Evolutionary conservation across 2,888 invertebrate species (phyloP), one percentile per base, ranked within the genome.

Genomic region (Sthenelais limicola): DNA sequence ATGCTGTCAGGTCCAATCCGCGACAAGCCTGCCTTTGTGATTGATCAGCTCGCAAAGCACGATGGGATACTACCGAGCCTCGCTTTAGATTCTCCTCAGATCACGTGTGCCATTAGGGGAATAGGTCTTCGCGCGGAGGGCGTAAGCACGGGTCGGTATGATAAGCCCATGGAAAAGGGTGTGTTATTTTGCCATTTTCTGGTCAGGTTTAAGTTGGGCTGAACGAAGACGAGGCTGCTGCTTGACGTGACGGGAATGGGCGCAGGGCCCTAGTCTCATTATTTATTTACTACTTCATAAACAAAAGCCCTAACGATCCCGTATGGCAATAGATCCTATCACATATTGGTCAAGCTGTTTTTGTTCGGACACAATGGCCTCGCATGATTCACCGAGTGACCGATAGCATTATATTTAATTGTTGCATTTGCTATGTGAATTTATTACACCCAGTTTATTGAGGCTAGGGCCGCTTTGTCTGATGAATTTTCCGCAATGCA

Each of bases 171-270:
- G 62, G 62, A 21, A 28, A 15, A 12, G 21, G 38, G 38, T 62
- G 38, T 38, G 35, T 62, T 62, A 62, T 62, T 62, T 62, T 24
- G 62, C 62, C 62, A 62, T 62, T 62, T 62, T 62, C 62, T 62
- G 38, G 38, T 62, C 24, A 43, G 38, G n/a, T 18, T 35, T 15
- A 21, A 3, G 56, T 18, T 33, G 30, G 3, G 30, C 56, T 3
- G 32, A 33, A 56, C 33, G 24, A 43, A 21, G 35, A 9, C 38
- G 62, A 38, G 38, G 56, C 24, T 52, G 52, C 28, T 15, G 26
- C 12, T 24, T 24, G 56, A n/a, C 43, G 62, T 35, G 62, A 62
- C 21, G 15, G 21, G 62, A 62, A 62, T 62, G 35, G 56, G 38
- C 35, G 62, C 24, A 3, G 62, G 18, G 43, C 43, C 18, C 12